Conservation (phyloP, 2,797 vertebrate species). For the Amblyraja radiata region DNA sequence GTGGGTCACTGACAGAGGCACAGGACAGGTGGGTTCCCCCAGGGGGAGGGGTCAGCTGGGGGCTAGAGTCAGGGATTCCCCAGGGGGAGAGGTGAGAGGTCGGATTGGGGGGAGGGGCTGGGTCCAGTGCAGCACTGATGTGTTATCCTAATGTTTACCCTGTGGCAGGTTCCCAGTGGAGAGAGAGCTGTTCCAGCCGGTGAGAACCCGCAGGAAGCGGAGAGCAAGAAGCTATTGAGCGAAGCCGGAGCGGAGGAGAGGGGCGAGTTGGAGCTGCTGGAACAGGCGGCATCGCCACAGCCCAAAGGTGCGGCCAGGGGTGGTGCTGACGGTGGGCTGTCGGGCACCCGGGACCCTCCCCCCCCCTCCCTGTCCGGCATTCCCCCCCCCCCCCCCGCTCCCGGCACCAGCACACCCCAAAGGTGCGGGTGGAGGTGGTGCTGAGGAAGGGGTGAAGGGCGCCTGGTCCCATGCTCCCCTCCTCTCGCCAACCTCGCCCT, state of each 20-base stretch:
- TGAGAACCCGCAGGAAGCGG: constrained; percentile 56
- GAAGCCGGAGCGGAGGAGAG: constrained; percentile 53
- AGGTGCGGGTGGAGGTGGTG: background rate
- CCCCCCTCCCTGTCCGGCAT: no score
- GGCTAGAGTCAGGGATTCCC: no score
- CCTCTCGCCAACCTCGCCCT: no score
- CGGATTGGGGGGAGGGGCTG: background rate
- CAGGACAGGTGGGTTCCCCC: no score
- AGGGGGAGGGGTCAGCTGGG: background rate
- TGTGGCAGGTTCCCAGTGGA: constrained; percentile 40
- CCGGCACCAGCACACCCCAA: background rate
- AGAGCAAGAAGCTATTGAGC: constrained; percentile 45
- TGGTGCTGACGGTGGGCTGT: background rate
- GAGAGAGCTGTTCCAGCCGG: constrained; percentile 42
- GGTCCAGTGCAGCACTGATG: background rate
- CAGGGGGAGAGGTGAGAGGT: no score
- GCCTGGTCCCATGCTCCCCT: no score
- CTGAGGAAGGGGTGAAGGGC: no score
- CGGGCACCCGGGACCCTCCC: no score
- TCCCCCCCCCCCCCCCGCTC: no score
- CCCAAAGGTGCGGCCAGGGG: background rate
- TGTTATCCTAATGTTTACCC: background rate
- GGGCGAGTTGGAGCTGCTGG: background rate
- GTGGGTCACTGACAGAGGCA: no score
- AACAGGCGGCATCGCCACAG: background rate